A percentile compares a stretch with the other conserved stretches of the same genome.
These are phyloP conservation scores for Bucco capensis DNA, from an alignment of 2,113 vertebrate genomes.

Conservation along the genomic window DNA sequence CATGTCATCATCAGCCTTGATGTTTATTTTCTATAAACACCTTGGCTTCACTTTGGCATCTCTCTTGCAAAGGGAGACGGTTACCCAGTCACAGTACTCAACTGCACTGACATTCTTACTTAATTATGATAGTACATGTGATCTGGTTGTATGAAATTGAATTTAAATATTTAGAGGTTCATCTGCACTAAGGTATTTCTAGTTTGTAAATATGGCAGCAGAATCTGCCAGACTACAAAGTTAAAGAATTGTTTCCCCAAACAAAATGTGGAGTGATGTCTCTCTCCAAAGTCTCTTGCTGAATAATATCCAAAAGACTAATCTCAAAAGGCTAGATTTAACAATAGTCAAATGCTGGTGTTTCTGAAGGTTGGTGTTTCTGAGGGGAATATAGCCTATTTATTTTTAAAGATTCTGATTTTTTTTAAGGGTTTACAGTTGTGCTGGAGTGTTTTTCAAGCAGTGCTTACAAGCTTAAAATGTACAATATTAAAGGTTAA, in stretches of 20 bases:
- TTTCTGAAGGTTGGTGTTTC: no score
- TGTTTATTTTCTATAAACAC: constrained; percentile 68
- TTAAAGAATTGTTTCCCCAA: constrained; percentile 54
- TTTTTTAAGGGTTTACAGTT: constrained; percentile 29
- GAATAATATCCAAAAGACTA: constrained; percentile 18
- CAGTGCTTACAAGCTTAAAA: constrained; percentile 30
- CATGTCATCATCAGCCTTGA: constrained; percentile 72
- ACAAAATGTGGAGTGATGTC: constrained; percentile 26
- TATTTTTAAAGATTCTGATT: no score
- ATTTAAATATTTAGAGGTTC: constrained; percentile 75
- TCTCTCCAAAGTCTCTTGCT: constrained; percentile 30
- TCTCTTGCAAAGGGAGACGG: constrained; percentile 56
- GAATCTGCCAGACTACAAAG: constrained; percentile 63
- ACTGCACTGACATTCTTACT: constrained; percentile 66
- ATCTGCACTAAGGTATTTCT: constrained; percentile 56
- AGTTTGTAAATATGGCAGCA: constrained; percentile 59
- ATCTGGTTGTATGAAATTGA: constrained; percentile 69
- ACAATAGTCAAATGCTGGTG: constrained; percentile 15
- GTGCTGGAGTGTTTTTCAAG: constrained; percentile 24
- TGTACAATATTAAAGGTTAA: constrained; percentile 57
- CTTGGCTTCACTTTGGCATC: constrained; percentile 69
- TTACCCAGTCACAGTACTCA: constrained; percentile 65
- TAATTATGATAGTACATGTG: constrained; percentile 71
- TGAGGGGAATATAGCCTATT: neutral
- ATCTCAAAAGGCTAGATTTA: constrained; percentile 6